phyloP scores from a whole-genome alignment of 2,797 vertebrate species.

The Rhynchotus rufescens region DNA sequence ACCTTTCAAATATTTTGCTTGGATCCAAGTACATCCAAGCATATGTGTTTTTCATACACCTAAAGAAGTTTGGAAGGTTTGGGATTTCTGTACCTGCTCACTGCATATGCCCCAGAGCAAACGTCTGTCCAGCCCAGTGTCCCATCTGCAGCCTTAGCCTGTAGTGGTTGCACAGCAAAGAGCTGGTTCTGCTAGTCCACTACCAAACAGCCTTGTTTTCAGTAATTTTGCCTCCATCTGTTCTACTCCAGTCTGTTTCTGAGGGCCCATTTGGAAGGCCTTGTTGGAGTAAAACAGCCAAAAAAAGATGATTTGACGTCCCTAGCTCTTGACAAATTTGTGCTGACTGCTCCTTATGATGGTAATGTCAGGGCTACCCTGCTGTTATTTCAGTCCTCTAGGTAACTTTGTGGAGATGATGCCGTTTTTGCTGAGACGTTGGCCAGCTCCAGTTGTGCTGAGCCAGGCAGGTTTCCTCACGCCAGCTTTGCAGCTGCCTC shows the following conservation, averaged over 20 bases:
- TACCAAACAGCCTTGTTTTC: background rate
- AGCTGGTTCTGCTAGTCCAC: background rate
- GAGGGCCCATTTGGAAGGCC: background rate
- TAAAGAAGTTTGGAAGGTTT: background rate
- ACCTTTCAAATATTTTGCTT: background rate
- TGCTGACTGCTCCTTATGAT: background rate
- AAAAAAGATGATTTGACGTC: background rate
- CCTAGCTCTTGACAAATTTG: background rate
- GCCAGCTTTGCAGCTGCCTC: background rate
- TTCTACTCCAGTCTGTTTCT: background rate
- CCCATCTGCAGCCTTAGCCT: background rate
- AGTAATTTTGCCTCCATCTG: background rate
- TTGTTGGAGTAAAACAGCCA: background rate
- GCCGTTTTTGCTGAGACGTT: background rate
- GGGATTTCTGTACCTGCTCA: background rate
- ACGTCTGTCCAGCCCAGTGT: background rate
- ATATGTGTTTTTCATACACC: background rate
- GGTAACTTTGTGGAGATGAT: background rate
- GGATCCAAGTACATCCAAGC: background rate
- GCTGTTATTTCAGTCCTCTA: background rate
- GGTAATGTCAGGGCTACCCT: background rate
- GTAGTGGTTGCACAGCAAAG: background rate
- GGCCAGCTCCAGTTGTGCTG: background rate
- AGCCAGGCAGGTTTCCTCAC: background rate
- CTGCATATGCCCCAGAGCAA: accelerated